These are phyloP conservation scores for Andrena dorsata DNA, from an alignment of 2,888 invertebrate genomes.

Conservation along the genomic window DNA sequence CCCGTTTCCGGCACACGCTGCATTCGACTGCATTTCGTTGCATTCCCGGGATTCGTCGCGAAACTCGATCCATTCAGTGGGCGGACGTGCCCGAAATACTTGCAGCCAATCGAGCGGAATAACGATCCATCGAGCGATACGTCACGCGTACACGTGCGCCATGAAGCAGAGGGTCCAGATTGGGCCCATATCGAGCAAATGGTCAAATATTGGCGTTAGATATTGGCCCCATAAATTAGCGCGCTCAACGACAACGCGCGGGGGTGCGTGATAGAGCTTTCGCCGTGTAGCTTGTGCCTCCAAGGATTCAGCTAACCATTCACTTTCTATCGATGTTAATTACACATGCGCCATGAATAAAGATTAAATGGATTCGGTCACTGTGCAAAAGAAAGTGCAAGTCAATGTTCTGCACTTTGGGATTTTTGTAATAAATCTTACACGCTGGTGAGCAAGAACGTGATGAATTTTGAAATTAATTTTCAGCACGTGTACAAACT, in stretches of 20 bases:
- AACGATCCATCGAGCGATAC: slow-evolving; percentile 18
- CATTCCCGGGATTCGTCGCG: slow-evolving; percentile 12
- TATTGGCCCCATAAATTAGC: slow-evolving; percentile 31
- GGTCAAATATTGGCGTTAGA: slow-evolving; percentile 39
- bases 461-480: too few species aligned
- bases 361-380: too few species aligned
- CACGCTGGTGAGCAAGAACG: too few species aligned
- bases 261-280: neutral
- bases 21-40: slow-evolving; percentile 2
- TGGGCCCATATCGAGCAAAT: neutral
- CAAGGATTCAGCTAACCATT: neutral
- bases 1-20: neutral
- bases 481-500: too few species aligned
- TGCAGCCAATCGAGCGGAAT: slow-evolving; percentile 24
- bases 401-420: too few species aligned
- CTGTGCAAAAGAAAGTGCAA: too few species aligned
- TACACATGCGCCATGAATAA: too few species aligned
- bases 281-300: neutral
- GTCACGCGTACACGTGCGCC: neutral
- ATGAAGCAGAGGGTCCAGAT: neutral
- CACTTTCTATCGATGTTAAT: neutral
- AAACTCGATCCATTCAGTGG: neutral
- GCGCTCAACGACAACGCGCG: slow-evolving; percentile 20
- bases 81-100: slow-evolving; percentile 37
- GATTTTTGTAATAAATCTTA: too few species aligned